Evolutionary conservation across 1,140 invertebrate species (phyloP).

Genomic region (Pristionchus pacificus): DNA sequence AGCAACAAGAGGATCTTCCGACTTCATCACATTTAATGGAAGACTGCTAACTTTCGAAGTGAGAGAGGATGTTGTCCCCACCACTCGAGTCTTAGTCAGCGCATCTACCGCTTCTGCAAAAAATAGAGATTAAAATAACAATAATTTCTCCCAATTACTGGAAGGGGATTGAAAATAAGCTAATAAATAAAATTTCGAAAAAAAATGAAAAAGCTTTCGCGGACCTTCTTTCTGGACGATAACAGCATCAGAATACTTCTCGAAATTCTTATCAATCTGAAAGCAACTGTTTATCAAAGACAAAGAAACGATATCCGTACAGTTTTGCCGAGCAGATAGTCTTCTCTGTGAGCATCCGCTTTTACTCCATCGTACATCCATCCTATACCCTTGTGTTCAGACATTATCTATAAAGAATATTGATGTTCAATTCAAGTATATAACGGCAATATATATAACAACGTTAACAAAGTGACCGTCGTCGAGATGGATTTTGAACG

Average conservation of each 20-base stretch:
- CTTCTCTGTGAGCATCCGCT: constrained; percentile 30
- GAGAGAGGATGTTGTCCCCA: background rate
- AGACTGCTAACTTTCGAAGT: constrained; percentile 20
- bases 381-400: constrained; percentile 25
- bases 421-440: too few relatives aligned
- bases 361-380: constrained; percentile 40
- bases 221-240: constrained; percentile 21
- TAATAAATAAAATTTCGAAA: background rate
- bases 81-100: background rate
- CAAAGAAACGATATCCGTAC: background rate
- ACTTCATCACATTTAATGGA: constrained; percentile 21
- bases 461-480: too few relatives aligned
- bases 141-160: background rate
- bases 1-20: constrained; percentile 31
- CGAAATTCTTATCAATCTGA: constrained; percentile 31
- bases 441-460: too few relatives aligned
- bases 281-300: too few relatives aligned
- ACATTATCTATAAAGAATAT: background rate
- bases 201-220: background rate
- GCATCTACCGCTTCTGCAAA: background rate
- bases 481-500: too few relatives aligned
- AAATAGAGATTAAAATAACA: too few relatives aligned
- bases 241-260: constrained; percentile 32
- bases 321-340: constrained; percentile 28
- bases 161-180: background rate